Evolutionary conservation across 2,113 vertebrate genomes (phyloP).

Genomic region (Murina feae): DNA sequence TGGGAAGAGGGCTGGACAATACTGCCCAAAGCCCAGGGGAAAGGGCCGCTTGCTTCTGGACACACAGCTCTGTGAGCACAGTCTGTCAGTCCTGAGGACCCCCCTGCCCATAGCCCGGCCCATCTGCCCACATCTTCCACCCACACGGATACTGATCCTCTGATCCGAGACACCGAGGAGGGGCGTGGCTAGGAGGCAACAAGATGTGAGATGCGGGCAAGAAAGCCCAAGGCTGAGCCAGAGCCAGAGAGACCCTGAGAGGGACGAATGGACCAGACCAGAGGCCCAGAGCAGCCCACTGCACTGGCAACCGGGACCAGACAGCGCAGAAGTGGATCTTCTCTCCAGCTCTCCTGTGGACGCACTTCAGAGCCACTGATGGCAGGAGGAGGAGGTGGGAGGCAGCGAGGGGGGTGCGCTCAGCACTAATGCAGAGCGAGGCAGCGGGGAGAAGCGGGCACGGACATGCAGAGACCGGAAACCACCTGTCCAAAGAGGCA

Average conservation of each 20-base stretch:
- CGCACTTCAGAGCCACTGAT: conserved; percentile 65
- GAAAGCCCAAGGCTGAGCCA: background rate
- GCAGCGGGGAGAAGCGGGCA: background rate
- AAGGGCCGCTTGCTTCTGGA: background rate
- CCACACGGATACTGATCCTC: background rate
- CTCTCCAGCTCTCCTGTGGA: conserved; percentile 51
- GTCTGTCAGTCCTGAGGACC: background rate
- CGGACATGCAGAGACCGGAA: conserved; percentile 9
- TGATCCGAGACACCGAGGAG: background rate
- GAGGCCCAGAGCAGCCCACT: background rate
- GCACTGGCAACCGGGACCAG: background rate
- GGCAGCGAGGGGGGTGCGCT: background rate
- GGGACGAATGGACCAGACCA: background rate
- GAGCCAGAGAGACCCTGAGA: background rate
- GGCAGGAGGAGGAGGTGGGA: conserved; percentile 22
- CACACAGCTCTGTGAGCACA: background rate
- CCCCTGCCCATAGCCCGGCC: background rate
- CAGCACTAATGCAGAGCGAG: background rate
- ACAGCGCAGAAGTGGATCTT: conserved; percentile 52
- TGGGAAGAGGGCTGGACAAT: background rate
- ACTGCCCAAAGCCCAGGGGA: background rate
- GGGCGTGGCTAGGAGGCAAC: background rate
- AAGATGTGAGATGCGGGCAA: background rate
- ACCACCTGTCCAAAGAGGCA: conserved; percentile 17
- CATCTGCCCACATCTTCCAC: background rate